These are phyloP conservation scores for Belgica antarctica DNA, from an alignment of 2,888 invertebrate species.

Conservation along the genomic window DNA sequence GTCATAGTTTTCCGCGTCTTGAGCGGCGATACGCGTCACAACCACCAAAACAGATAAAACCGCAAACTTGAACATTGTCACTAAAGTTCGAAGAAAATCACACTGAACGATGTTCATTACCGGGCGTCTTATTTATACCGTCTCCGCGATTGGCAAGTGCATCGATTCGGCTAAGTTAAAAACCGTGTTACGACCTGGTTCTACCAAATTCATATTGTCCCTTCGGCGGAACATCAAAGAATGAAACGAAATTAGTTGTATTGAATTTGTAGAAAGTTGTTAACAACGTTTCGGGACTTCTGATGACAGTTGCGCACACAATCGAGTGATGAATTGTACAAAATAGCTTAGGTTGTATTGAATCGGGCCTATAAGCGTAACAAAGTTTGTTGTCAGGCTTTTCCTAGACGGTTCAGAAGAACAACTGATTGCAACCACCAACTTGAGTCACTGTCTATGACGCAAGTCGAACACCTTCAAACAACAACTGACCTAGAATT, in stretches of 20 bases:
- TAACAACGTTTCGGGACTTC: no score
- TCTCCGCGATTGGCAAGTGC: background rate
- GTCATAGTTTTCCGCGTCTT: background rate
- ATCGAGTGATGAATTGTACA: no score
- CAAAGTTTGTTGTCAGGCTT: no score
- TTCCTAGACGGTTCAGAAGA: no score
- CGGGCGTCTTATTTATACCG: background rate
- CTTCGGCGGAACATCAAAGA: background rate
- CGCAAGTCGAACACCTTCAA: background rate
- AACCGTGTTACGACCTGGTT: constrained; percentile 25
- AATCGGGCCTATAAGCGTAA: no score
- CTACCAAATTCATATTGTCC: no score
- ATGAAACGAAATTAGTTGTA: constrained; percentile 1
- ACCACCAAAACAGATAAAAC: no score
- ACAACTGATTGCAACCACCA: no score
- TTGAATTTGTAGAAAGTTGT: background rate
- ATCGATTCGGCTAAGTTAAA: background rate
- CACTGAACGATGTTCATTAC: background rate
- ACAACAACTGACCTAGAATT: background rate
- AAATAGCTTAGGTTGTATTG: no score
- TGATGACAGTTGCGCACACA: no score
- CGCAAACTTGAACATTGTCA: background rate
- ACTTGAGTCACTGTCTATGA: background rate
- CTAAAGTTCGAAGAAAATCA: no score
- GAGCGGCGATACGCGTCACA: background rate